Conservation (phyloP, 2,797 vertebrate species). For the Uromys caudimaculatus region DNA sequence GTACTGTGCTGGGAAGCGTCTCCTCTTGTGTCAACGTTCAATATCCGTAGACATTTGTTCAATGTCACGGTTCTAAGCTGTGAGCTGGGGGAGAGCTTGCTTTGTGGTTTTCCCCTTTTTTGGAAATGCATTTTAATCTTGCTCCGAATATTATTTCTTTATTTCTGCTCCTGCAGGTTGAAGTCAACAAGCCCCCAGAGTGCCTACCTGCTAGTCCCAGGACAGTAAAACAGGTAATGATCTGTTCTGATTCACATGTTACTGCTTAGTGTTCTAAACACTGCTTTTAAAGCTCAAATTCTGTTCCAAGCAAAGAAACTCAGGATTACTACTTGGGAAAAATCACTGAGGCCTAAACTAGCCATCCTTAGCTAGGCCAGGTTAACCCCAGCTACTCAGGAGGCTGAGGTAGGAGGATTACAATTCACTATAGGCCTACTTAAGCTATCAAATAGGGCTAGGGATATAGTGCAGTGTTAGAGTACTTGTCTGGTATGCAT, state of each 20-base stretch:
- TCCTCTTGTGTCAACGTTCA: neutral
- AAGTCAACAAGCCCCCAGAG: constrained; percentile 13
- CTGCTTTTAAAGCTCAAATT: constrained; percentile 23
- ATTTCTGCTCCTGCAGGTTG: constrained; percentile 15
- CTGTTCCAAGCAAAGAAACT: constrained; percentile 37
- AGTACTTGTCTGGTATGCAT: too few species aligned
- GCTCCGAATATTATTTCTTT: constrained; percentile 40
- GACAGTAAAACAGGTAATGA: constrained; percentile 14
- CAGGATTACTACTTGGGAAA: neutral
- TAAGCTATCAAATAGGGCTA: neutral
- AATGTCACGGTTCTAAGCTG: neutral
- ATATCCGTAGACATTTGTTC: neutral
- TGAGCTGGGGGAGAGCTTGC: neutral
- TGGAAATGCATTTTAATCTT: constrained; percentile 28
- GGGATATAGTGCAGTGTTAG: neutral
- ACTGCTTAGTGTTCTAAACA: constrained; percentile 43
- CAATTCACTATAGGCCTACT: neutral
- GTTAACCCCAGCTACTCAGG: neutral
- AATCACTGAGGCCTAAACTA: neutral
- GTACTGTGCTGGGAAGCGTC: neutral
- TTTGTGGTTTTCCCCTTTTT: constrained; percentile 52
- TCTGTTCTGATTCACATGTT: neutral
- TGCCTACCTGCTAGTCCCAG: neutral
- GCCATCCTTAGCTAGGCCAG: neutral
- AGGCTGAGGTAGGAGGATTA: neutral